A percentile compares a stretch with the other conserved stretches of the same genome.
Evolutionary conservation across 2,797 vertebrate species (phyloP).

Genomic region (Chanos chanos): DNA sequence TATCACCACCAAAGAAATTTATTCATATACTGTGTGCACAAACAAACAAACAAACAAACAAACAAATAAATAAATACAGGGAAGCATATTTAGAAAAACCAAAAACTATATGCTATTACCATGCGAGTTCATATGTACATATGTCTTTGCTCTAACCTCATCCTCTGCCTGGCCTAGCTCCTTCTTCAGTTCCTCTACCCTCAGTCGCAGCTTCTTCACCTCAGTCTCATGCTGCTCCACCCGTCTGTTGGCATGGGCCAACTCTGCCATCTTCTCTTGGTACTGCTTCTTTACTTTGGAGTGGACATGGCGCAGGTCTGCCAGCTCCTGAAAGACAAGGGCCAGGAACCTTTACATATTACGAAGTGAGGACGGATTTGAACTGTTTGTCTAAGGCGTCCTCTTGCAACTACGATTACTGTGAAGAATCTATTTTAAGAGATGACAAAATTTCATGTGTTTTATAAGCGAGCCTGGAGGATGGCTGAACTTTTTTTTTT

Average conservation of each 20-base stretch:
- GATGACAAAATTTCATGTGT: too few species aligned
- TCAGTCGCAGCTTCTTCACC: constrained; percentile 89
- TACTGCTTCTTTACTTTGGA: constrained; percentile 93
- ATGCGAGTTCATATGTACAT: not conserved
- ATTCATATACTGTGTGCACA: too few species aligned
- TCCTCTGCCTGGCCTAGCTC: constrained; percentile 93
- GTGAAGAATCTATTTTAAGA: too few species aligned
- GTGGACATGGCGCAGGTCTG: constrained; percentile 88
- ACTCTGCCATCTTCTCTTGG: constrained; percentile 88
- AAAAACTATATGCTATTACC: not conserved
- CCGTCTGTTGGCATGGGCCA: constrained; percentile 83
- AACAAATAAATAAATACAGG: not conserved
- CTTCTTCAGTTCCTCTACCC: constrained; percentile 96
- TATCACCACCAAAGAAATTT: not conserved
- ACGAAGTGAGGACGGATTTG: too few species aligned
- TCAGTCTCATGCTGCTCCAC: constrained; percentile 90
- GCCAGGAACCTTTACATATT: not conserved
- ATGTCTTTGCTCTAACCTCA: constrained; percentile 68
- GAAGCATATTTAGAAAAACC: not conserved
- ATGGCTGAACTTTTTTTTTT: too few species aligned
- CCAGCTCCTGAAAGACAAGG: constrained; percentile 77
- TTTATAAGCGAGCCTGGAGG: too few species aligned
- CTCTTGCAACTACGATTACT: too few species aligned
- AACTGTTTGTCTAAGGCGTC: too few species aligned
- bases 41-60: too few species aligned